Conservation (phyloP, 2,888 invertebrate genomes). For the Pomacea canaliculata region DNA sequence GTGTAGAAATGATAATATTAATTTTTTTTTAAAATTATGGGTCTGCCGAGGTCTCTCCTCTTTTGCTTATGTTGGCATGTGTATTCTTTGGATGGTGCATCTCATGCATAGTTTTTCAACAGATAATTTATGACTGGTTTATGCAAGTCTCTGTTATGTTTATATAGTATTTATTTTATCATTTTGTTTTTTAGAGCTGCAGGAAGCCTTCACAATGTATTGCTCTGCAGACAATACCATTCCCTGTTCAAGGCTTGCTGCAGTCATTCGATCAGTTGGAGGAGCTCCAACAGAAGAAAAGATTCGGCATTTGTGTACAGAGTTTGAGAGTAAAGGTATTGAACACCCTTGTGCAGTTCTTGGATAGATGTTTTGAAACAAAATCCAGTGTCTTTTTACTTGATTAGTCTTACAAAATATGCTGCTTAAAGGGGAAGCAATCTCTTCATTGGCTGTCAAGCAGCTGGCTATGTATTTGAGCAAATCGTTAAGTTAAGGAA, state of each 20-base stretch:
- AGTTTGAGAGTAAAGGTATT: constrained; percentile 34
- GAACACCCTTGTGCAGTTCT: not conserved
- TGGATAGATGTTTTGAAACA: not conserved
- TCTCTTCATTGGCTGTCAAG: not conserved
- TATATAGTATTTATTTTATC: not conserved
- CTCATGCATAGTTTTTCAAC: no score
- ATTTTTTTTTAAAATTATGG: no score
- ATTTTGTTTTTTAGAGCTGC: constrained; percentile 27
- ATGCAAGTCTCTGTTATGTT: no score
- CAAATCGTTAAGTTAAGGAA: no score
- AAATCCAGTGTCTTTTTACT: not conserved
- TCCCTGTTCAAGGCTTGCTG: constrained; percentile 29
- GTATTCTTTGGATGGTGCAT: no score
- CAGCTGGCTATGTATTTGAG: no score
- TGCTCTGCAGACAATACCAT: constrained; percentile 34
- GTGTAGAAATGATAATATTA: no score
- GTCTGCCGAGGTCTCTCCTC: no score
- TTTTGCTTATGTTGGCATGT: no score
- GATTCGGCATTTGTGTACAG: constrained; percentile 25
- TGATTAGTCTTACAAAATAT: not conserved
- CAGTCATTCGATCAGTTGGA: constrained; percentile 35
- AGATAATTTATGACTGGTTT: no score
- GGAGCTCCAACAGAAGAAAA: constrained; percentile 36
- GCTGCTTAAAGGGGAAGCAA: constrained; percentile 5
- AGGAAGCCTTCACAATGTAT: constrained; percentile 40